Evolutionary conservation across 2,888 invertebrate species (phyloP).

Genomic region (Agrochola litura): DNA sequence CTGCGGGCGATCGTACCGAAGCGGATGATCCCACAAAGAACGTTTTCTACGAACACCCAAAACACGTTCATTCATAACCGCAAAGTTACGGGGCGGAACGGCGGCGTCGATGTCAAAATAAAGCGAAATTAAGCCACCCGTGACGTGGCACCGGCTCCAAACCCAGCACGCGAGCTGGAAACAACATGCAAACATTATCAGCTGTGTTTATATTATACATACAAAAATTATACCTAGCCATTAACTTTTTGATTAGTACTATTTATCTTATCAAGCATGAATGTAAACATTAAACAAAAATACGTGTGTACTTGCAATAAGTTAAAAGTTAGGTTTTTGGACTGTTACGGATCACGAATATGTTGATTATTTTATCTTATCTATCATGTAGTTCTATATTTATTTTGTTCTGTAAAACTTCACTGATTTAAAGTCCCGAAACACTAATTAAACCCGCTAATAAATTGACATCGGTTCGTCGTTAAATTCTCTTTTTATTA

Average conservation of each 20-base stretch:
- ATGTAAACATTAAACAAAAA: constrained; percentile 61
- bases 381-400: background rate
- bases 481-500: no score
- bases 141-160: constrained; percentile 65
- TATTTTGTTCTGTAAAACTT: background rate
- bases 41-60: constrained; percentile 80
- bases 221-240: constrained; percentile 48
- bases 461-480: background rate
- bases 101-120: constrained; percentile 74
- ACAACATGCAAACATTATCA: constrained; percentile 55
- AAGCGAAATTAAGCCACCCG: constrained; percentile 74
- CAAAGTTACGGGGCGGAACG: constrained; percentile 79
- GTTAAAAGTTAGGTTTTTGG: constrained; percentile 19
- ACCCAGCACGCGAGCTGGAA: constrained; percentile 51
- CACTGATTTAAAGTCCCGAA: constrained; percentile 4
- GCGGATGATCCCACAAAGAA: constrained; percentile 76
- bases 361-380: constrained; percentile 19
- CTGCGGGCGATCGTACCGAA: constrained; percentile 66
- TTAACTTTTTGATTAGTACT: constrained; percentile 46
- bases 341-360: constrained; percentile 16
- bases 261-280: constrained; percentile 60
- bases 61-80: constrained; percentile 83
- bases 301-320: constrained; percentile 31
- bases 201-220: constrained; percentile 57
- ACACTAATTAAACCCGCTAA: background rate